Conservation (phyloP, 2,797 vertebrate species). For the Ceryle rudis region DNA sequence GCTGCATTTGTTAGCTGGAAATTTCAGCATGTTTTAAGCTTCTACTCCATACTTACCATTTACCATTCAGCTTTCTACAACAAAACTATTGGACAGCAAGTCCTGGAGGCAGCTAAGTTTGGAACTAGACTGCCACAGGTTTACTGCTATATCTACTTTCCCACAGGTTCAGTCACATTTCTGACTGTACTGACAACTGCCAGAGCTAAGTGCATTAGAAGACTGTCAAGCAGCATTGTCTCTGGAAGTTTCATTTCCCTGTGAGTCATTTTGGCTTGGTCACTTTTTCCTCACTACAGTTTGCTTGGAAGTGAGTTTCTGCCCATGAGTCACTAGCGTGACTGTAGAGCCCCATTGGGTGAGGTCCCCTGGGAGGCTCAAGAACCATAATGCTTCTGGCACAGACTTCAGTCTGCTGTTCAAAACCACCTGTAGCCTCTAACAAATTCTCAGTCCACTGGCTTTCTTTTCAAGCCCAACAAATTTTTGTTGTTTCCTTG, state of each 20-base stretch:
- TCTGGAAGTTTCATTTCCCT: slow-evolving; percentile 1
- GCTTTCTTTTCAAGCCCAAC: neutral
- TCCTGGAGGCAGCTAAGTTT: neutral
- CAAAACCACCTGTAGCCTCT: slow-evolving; percentile 46
- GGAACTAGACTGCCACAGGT: neutral
- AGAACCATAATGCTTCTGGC: neutral
- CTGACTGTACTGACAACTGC: neutral
- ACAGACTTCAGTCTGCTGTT: neutral
- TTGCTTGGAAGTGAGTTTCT: neutral
- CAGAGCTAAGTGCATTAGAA: neutral
- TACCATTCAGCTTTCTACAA: neutral
- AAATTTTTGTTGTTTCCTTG: neutral
- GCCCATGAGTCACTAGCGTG: neutral
- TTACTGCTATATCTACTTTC: neutral
- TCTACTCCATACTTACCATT: neutral
- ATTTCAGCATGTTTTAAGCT: neutral
- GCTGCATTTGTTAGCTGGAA: neutral
- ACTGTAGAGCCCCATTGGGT: neutral
- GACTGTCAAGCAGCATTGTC: slow-evolving; percentile 18
- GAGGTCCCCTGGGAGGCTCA: neutral
- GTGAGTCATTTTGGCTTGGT: slow-evolving; percentile 48
- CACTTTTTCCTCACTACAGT: neutral
- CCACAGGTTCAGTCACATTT: neutral
- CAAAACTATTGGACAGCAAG: neutral
- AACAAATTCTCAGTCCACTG: neutral